phyloP scores from a whole-genome alignment of 2,888 invertebrate species.

The Orthosia cruda region DNA sequence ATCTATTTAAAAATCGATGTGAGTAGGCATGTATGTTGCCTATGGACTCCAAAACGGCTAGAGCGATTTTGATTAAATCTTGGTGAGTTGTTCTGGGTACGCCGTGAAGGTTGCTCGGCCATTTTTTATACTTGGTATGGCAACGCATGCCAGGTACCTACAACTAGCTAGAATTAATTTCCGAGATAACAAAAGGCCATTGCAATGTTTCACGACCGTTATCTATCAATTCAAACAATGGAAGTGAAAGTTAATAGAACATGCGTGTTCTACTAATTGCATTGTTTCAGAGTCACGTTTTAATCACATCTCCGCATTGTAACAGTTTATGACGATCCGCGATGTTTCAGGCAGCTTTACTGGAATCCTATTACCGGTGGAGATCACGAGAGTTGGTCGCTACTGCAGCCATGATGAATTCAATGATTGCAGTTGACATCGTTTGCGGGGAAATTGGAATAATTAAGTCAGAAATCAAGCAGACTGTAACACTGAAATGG shows the following conservation, averaged over 20 bases:
- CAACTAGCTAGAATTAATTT: slow-evolving; percentile 5
- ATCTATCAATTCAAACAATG: slow-evolving; percentile 25
- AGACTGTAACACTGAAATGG: slow-evolving; percentile 68
- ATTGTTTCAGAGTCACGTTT: slow-evolving; percentile 67
- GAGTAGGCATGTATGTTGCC: no score
- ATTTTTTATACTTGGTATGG: no score
- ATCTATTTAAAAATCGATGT: no score
- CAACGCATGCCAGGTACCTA: no score
- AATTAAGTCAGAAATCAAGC: slow-evolving; percentile 75
- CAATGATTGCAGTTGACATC: slow-evolving; percentile 79
- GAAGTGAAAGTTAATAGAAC: slow-evolving; percentile 46
- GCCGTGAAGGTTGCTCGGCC: no score
- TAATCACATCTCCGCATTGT: slow-evolving; percentile 63
- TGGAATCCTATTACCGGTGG: slow-evolving; percentile 24
- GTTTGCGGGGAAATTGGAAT: slow-evolving; percentile 74
- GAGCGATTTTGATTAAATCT: no score
- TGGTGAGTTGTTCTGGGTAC: no score
- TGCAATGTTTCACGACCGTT: slow-evolving; percentile 29
- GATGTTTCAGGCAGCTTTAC: slow-evolving; percentile 15
- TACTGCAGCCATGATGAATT: slow-evolving; percentile 71
- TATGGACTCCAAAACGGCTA: no score
- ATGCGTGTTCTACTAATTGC: slow-evolving; percentile 56
- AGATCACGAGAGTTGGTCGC: slow-evolving; percentile 62
- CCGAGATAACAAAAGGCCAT: slow-evolving; percentile 17
- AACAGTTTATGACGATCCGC: slow-evolving; percentile 54